A percentile compares a stretch with the other conserved stretches of the same genome.
phyloP scores from a whole-genome alignment of 2,113 vertebrate species.

The Cynopterus brachyotis region DNA sequence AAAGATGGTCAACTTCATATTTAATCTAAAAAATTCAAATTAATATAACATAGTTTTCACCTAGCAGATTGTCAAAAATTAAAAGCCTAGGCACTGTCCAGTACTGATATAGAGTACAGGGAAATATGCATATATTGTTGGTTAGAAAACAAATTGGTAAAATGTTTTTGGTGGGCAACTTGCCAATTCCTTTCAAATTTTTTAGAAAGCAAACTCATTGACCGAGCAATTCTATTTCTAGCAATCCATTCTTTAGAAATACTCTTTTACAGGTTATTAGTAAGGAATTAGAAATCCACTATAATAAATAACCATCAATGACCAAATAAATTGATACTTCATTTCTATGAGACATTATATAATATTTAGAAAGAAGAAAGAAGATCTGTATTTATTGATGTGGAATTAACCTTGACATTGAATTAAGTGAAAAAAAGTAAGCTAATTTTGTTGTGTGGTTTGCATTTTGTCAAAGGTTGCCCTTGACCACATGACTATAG shows the following conservation, averaged over 20 bases:
- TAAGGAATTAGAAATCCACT: neutral
- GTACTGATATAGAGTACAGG: neutral
- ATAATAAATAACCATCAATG: neutral
- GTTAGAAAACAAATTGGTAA: neutral
- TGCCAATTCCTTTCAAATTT: neutral
- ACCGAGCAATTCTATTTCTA: neutral
- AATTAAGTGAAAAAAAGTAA: neutral
- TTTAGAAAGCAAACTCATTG: neutral
- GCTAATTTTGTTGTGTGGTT: neutral
- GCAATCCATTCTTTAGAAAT: neutral
- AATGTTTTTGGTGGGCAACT: neutral
- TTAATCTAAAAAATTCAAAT: neutral
- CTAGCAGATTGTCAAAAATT: neutral
- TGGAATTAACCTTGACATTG: neutral
- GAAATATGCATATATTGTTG: neutral
- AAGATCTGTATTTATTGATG: neutral
- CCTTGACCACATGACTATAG: no score
- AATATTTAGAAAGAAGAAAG: neutral
- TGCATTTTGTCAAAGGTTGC: neutral
- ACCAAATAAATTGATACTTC: neutral
- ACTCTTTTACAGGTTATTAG: neutral
- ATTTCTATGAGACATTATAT: neutral
- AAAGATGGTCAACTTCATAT: neutral
- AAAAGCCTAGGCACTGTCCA: neutral
- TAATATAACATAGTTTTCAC: neutral